Conservation (phyloP, 2,888 invertebrate genomes). For the Conus canariensis region DNA sequence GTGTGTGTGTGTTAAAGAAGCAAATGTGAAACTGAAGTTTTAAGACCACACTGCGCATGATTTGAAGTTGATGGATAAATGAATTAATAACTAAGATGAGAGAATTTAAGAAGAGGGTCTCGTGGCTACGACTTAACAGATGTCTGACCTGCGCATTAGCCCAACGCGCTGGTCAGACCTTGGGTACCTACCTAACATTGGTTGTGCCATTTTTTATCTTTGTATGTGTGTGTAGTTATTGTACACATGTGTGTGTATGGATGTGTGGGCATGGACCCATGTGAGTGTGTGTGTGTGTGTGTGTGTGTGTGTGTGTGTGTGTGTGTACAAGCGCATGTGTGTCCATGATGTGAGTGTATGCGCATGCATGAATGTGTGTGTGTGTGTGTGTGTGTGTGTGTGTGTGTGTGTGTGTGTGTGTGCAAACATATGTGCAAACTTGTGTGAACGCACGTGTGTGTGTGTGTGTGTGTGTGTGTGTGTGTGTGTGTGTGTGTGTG, state of each 20-base stretch:
- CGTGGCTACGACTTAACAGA: too few relatives aligned
- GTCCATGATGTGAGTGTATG: background rate
- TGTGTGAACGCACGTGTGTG: background rate
- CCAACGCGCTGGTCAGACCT: too few relatives aligned
- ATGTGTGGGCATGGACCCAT: background rate
- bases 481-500: background rate
- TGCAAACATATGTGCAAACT: background rate
- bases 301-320: background rate
- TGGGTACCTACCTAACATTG: too few relatives aligned
- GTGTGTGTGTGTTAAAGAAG: too few relatives aligned
- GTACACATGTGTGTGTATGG: background rate
- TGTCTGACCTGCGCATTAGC: too few relatives aligned
- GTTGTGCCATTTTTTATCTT: too few relatives aligned
- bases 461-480: slow-evolving; percentile 6
- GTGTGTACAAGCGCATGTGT: background rate
- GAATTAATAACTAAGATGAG: too few relatives aligned
- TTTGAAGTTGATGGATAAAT: too few relatives aligned
- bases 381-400: background rate
- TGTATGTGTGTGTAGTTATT: too few relatives aligned
- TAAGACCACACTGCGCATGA: too few relatives aligned
- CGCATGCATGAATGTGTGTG: background rate
- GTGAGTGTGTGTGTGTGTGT: background rate
- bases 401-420: background rate
- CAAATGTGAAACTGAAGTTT: too few relatives aligned
- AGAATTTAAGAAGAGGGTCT: too few relatives aligned